Base-by-base conservation (phyloP, 2,797 vertebrate genomes). In the Crenuchus spilurus region DNA sequence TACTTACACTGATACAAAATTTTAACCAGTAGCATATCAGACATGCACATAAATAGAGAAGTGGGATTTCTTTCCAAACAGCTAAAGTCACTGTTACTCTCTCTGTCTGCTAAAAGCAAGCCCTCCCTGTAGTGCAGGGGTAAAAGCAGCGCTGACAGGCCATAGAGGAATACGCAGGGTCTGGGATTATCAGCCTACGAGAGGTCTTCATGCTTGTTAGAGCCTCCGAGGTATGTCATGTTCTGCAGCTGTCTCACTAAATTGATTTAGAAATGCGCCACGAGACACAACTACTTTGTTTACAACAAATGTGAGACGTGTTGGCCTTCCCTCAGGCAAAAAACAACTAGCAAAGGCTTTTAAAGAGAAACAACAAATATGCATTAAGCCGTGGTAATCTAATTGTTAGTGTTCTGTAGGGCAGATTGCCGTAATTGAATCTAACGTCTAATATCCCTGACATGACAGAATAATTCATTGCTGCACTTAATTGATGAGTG, bases 181-280 rank as follows among this genome's bases (percentile, higher is more conserved):
- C 64, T 55, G 33, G 61, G 44, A 75, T 79, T 79, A 83, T 79
- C 60, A 74, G 73, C 71, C 73, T 73, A 81, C 71, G 49, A 70
- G 67, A 74, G 73, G 55, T 51, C 57, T 52, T 72, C 78, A 58
- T 77, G 66, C 76, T 75, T 62, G 55, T 80, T 83, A 67, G 39
- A 64, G 30, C 62, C 79, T 77, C n/a, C 11, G 62, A 76, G 77
- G 51, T 41, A 62, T 52, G 69, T 31, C 63, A 48, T 72, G 71
- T 67, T 74, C 75, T 11, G 69, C 74, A 72, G 68, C 73, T 70
- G 74, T 55, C 65, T 72, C 3, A 10, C 8, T 67, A 79, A 81
- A 83, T 79, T 77, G 77, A 76, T 81, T 83, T 81, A 67, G 71
- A 79, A 79, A 81, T 65, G 74, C 58, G 58, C 75, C 64, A 61